phyloP scores from a whole-genome alignment of 2,113 vertebrate genomes.

The Taxidea taxus region DNA sequence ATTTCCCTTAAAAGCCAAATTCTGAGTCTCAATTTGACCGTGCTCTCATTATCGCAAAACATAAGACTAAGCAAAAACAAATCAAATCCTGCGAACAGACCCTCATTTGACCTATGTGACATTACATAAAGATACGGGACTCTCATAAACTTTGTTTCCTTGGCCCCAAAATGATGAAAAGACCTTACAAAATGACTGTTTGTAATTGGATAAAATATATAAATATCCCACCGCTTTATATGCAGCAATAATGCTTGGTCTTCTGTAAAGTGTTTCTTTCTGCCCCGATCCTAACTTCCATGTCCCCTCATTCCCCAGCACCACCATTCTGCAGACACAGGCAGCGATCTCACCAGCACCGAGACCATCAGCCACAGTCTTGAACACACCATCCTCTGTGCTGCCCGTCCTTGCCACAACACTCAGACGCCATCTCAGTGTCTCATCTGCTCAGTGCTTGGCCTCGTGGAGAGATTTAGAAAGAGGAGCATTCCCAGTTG shows the following conservation, averaged over 20 bases:
- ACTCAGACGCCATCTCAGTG: neutral
- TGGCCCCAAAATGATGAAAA: neutral
- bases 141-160: neutral
- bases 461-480: neutral
- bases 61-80: conserved; percentile 25
- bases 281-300: neutral
- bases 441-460: neutral
- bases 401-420: neutral
- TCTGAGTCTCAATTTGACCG: conserved; percentile 14
- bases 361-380: neutral
- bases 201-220: neutral
- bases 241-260: neutral
- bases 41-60: conserved; percentile 8
- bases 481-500: neutral
- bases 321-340: neutral
- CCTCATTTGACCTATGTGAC: neutral
- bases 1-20: conserved; percentile 43
- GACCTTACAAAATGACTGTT: neutral
- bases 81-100: neutral
- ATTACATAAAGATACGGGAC: neutral
- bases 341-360: neutral
- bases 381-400: neutral
- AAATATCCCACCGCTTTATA: neutral
- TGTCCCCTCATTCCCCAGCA: no score
- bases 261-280: neutral